These are phyloP conservation scores for Xylocopa sonorina DNA, from an alignment of 1,140 invertebrate species.

Conservation along the genomic window DNA sequence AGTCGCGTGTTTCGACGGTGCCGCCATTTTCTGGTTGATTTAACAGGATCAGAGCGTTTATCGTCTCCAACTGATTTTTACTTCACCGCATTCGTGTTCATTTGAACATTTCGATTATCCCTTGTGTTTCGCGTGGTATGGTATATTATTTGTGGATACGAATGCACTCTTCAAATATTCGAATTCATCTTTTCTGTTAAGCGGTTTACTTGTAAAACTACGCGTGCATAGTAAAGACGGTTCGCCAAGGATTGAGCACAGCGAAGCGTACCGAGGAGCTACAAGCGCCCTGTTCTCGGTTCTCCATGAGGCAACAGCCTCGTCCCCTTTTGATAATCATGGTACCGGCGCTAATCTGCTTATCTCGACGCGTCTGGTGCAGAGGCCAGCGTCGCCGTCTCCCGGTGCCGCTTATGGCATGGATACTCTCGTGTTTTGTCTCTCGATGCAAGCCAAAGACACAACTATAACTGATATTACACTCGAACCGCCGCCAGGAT, in stretches of 20 bases:
- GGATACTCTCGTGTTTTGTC: conserved; percentile 58
- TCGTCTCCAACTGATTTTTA: too few relatives aligned
- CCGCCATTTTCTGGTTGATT: too few relatives aligned
- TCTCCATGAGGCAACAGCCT: background rate
- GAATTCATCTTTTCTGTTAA: too few relatives aligned
- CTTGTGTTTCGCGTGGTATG: too few relatives aligned
- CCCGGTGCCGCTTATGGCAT: background rate
- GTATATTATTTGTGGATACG: too few relatives aligned
- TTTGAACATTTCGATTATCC: too few relatives aligned
- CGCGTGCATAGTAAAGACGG: too few relatives aligned
- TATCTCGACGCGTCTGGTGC: conserved; percentile 30
- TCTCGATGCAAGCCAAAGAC: conserved; percentile 44
- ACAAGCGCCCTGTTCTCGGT: background rate
- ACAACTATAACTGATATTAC: conserved; percentile 60
- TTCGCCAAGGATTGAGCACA: background rate
- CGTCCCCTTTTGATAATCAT: conserved; percentile 20
- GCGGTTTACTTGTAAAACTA: too few relatives aligned
- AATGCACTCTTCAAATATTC: too few relatives aligned
- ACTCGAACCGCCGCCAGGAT: conserved; percentile 16
- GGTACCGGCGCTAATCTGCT: conserved; percentile 28
- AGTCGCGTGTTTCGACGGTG: too few relatives aligned
- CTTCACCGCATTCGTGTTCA: too few relatives aligned
- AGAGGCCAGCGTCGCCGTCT: conserved; percentile 19
- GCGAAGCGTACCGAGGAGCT: background rate
- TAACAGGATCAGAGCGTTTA: too few relatives aligned